These are phyloP conservation scores for Epinephelus coioides DNA, from an alignment of 2,797 vertebrate species.

Conservation along the genomic window DNA sequence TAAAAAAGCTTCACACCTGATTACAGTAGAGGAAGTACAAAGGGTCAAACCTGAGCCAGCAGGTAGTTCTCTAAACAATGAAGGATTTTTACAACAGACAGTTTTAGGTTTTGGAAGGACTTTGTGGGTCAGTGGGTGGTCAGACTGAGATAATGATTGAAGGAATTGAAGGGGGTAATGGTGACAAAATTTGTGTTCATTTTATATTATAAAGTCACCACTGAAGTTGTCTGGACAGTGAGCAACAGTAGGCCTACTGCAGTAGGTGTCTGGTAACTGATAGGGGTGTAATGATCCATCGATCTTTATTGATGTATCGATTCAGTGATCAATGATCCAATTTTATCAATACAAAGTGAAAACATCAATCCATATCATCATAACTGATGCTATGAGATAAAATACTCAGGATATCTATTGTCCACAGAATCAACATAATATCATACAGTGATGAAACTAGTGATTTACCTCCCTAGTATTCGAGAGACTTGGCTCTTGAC, in stretches of 20 bases:
- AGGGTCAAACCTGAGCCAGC: not conserved
- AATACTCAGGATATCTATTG: too few species aligned
- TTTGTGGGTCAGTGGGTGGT: not conserved
- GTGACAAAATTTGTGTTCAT: not conserved
- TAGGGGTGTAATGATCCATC: too few species aligned
- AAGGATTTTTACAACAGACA: not conserved
- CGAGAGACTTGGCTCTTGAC: not conserved
- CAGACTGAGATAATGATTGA: not conserved
- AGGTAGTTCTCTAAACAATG: not conserved
- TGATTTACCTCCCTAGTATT: too few species aligned
- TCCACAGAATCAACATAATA: too few species aligned
- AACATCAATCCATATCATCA: too few species aligned
- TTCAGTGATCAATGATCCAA: too few species aligned
- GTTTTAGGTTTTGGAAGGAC: not conserved
- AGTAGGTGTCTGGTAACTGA: not conserved
- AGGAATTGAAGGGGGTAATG: not conserved
- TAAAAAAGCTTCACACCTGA: not conserved
- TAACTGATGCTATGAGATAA: too few species aligned
- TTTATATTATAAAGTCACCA: not conserved
- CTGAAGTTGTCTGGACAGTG: not conserved
- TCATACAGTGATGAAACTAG: too few species aligned
- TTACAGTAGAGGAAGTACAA: not conserved
- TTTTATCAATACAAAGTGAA: too few species aligned
- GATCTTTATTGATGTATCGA: too few species aligned
- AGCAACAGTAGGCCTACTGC: not conserved